Conservation (phyloP, 2,797 vertebrate genomes). For the Fistularia tabacaria region DNA sequence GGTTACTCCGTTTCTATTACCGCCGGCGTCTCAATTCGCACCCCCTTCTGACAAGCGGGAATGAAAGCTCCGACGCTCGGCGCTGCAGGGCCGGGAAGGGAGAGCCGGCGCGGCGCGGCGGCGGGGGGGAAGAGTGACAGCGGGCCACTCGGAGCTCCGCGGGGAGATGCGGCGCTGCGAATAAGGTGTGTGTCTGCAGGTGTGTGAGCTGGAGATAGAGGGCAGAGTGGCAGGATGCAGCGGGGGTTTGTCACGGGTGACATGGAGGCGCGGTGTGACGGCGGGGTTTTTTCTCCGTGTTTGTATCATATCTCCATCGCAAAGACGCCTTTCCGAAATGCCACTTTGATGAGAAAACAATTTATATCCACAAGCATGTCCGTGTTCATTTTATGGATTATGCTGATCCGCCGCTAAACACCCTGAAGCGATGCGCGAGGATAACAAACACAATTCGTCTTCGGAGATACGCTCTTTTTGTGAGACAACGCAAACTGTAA, state of each 20-base stretch:
- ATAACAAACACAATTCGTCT: no score
- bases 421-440: no score
- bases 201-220: conserved; percentile 7
- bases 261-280: conserved; percentile 1
- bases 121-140: conserved; percentile 34
- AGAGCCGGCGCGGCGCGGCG: conserved; percentile 24
- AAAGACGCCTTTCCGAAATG: no score
- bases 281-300: conserved; percentile 6
- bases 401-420: no score
- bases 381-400: no score
- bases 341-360: no score
- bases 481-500: no score
- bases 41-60: conserved; percentile 47
- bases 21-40: conserved; percentile 37
- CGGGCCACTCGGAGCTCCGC: conserved; percentile 24
- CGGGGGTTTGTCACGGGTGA: conserved; percentile 14
- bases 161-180: conserved; percentile 37
- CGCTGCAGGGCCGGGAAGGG: conserved; percentile 35
- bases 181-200: conserved; percentile 30
- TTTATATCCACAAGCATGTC: no score
- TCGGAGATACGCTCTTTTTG: no score
- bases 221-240: conserved; percentile 2
- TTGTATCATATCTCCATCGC: conserved; percentile 3
- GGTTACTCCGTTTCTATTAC: conserved; percentile 50
- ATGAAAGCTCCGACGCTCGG: conserved; percentile 42